phyloP scores from a whole-genome alignment of 2,888 invertebrate genomes.

The Carterocephalus palaemon region DNA sequence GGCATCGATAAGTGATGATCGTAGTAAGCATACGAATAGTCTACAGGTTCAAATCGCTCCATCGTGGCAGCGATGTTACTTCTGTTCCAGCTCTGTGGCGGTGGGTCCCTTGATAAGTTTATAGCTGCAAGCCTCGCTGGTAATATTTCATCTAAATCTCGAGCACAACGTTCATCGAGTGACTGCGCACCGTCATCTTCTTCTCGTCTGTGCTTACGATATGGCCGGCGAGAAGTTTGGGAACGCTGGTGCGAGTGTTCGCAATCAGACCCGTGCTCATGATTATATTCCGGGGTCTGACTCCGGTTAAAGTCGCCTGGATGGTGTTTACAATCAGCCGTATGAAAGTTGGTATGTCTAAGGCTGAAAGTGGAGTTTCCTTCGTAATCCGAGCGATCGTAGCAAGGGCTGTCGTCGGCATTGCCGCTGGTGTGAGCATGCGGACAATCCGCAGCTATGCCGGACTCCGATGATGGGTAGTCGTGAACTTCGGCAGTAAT shows the following conservation, averaged over 20 bases:
- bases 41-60: constrained; percentile 83
- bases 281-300: constrained; percentile 68
- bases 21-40: constrained; percentile 91
- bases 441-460: constrained; percentile 73
- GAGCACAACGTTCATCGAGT: constrained; percentile 69
- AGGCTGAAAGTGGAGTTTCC: constrained; percentile 66
- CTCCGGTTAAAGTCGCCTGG: constrained; percentile 64
- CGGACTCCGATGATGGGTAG: constrained; percentile 76
- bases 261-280: constrained; percentile 61
- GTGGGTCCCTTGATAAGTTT: constrained; percentile 63
- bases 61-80: constrained; percentile 82
- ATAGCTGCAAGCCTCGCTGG: constrained; percentile 73
- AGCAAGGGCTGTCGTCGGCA: constrained; percentile 70
- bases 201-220: constrained; percentile 60
- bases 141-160: constrained; percentile 73
- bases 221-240: constrained; percentile 61
- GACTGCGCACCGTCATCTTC: constrained; percentile 72
- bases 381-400: constrained; percentile 71
- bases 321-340: constrained; percentile 64
- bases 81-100: constrained; percentile 79
- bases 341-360: constrained; percentile 63
- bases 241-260: constrained; percentile 60
- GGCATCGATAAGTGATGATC: constrained; percentile 85
- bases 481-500: constrained; percentile 74
- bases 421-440: constrained; percentile 69